Conservation (phyloP, 2,888 invertebrate genomes). For the Panopea generosa region DNA sequence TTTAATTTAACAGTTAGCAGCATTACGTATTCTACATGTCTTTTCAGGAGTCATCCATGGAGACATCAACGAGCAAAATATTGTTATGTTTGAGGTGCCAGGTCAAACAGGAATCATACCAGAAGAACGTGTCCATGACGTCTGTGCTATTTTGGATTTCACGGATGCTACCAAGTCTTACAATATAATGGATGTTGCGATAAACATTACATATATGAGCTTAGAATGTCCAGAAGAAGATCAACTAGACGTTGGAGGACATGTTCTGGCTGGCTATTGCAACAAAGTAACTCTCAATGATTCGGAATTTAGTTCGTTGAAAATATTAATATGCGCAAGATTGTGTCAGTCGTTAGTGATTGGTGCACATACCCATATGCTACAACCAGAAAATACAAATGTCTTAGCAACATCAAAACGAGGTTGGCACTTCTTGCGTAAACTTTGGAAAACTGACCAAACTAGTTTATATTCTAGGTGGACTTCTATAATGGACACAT, state of each 20-base stretch:
- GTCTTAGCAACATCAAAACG: conserved; percentile 88
- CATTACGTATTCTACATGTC: conserved; percentile 84
- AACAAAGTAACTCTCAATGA: conserved; percentile 88
- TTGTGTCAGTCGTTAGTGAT: conserved; percentile 93
- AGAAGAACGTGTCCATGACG: too few relatives aligned
- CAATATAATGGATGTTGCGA: too few relatives aligned
- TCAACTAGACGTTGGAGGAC: conserved; percentile 81
- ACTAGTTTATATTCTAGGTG: too few relatives aligned
- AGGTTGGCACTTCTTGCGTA: conserved; percentile 78
- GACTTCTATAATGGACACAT: too few relatives aligned
- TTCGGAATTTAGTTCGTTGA: conserved; percentile 89
- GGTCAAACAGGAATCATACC: conserved; percentile 80
- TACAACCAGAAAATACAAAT: conserved; percentile 93
- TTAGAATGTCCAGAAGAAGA: conserved; percentile 88
- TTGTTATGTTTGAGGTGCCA: conserved; percentile 87
- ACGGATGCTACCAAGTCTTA: conserved; percentile 90
- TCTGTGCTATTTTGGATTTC: conserved; percentile 89
- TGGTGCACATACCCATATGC: conserved; percentile 91
- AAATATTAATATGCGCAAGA: conserved; percentile 91
- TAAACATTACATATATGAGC: conserved; percentile 94
- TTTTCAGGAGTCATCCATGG: conserved; percentile 91
- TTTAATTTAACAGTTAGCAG: too few relatives aligned
- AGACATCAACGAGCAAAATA: conserved; percentile 96
- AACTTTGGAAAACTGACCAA: too few relatives aligned
- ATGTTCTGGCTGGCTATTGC: too few relatives aligned